phyloP scores from a whole-genome alignment of 2,113 vertebrate genomes.

The Antechinus flavipes region DNA sequence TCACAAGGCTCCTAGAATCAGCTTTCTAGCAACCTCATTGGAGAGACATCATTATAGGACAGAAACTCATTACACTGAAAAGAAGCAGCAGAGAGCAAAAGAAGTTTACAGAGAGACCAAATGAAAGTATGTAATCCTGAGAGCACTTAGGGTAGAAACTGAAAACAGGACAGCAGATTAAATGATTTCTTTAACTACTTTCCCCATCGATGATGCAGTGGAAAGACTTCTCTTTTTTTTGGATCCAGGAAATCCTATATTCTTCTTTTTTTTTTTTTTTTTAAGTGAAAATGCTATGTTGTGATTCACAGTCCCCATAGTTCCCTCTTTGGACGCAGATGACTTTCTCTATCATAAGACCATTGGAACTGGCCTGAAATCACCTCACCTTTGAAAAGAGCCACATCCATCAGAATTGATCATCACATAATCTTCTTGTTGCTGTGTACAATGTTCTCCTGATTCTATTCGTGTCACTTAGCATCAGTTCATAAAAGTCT shows the following conservation, averaged over 20 bases:
- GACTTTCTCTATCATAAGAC: too few relatives aligned
- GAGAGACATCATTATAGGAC: neutral
- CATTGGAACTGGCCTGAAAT: too few relatives aligned
- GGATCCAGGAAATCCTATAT: neutral
- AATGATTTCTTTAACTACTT: neutral
- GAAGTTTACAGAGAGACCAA: neutral
- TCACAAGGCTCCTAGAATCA: neutral
- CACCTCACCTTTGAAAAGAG: too few relatives aligned
- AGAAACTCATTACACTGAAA: neutral
- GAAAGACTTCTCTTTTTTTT: neutral
- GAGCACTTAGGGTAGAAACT: neutral
- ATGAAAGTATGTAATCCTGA: neutral
- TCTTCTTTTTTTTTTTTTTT: too few relatives aligned
- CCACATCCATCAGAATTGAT: too few relatives aligned
- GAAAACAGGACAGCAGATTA: neutral
- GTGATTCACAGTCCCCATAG: too few relatives aligned
- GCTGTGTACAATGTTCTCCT: too few relatives aligned
- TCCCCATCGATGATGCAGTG: neutral
- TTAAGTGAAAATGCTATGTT: too few relatives aligned
- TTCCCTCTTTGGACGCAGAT: too few relatives aligned
- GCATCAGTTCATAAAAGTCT: too few relatives aligned
- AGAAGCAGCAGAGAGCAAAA: neutral
- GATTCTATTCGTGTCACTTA: too few relatives aligned
- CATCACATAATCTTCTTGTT: too few relatives aligned
- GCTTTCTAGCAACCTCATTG: neutral